Evolutionary conservation across 1,140 invertebrate genomes (phyloP), one percentile per base, ranked within the genome.

Genomic region (Monomorium pharaonis): DNA sequence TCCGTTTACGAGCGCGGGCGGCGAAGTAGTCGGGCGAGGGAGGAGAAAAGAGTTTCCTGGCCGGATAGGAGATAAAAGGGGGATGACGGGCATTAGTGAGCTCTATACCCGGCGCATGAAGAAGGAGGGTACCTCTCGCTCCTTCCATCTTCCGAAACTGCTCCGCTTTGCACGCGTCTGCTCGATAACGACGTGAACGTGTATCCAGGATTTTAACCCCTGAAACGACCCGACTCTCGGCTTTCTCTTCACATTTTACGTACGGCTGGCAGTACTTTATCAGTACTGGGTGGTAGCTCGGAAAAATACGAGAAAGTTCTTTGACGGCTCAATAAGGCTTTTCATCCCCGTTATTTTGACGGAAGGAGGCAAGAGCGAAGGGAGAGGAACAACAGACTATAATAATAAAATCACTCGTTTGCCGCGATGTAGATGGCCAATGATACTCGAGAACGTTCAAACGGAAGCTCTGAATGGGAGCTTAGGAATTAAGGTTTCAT

Each of bases 1-100:
- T 94, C 92, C 93, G 92, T 94, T 94, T 94, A 94, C 92, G 94
- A 94, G 91, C 87, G 77, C 27, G 87, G 63, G 90, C 87, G 37
- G 90, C 86, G 37, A 6, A 87, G 87, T 84, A 51, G 33, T 62
- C 21, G 58, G 27, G 44, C 30, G 62, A 69, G 58, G 60, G 47
- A 10, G 56, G 77, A 62, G 51, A 69, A 85, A 87, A 85, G 86
- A 78, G 84, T 84, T 67, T 80, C 33, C 47, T 72, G 54, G 76
- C 30, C 51, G 44, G 44, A 78, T 24, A 84, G 85, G 62, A 78
- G 65, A 69, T 76, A 47, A 70, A 65, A 24, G 27, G 81, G 63
- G 56, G 51, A 89, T 74, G 84, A 85, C 80, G 85, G 81, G 65
- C 75, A 86, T 84, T 77, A 88, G 74, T 67, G 77, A 88, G 75